Conservation (phyloP, 2,797 vertebrate species). For the Meriones psammophilus region DNA sequence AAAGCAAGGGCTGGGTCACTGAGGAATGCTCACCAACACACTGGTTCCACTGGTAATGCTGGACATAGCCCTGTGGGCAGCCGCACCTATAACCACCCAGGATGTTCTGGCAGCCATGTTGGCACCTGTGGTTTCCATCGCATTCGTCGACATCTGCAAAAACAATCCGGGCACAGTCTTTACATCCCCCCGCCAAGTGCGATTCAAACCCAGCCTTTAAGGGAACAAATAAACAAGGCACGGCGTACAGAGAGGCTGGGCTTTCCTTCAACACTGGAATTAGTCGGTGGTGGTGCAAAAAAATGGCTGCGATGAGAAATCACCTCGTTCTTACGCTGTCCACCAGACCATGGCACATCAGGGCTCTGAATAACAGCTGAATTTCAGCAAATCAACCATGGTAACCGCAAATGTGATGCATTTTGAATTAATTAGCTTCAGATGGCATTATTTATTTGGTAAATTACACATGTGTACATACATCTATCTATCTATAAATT, state of each 20-base stretch:
- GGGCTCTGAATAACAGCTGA: conserved; percentile 22
- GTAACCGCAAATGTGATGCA: conserved; percentile 47
- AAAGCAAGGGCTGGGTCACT: neutral
- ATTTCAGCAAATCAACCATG: conserved; percentile 61
- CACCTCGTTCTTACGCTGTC: neutral
- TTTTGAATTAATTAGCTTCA: conserved; percentile 64
- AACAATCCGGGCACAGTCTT: neutral
- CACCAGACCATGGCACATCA: neutral
- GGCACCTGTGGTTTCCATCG: conserved; percentile 91
- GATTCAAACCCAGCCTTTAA: neutral
- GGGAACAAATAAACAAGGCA: neutral
- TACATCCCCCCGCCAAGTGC: neutral
- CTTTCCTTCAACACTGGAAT: neutral
- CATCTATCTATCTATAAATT: no score
- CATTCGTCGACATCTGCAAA: conserved; percentile 92
- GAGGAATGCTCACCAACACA: conserved; percentile 90
- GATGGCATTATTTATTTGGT: conserved; percentile 57
- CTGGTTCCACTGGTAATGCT: conserved; percentile 94
- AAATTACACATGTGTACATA: neutral
- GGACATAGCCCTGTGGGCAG: conserved; percentile 92
- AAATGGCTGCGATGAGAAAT: conserved; percentile 49
- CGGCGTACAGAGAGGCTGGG: neutral
- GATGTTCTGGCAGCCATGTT: conserved; percentile 93
- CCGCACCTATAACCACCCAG: conserved; percentile 92
- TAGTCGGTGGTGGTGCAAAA: neutral